Evolutionary conservation across 1,140 invertebrate species (phyloP), one percentile per base, ranked within the genome.

Genomic region (Zaprionus lachaisei): DNA sequence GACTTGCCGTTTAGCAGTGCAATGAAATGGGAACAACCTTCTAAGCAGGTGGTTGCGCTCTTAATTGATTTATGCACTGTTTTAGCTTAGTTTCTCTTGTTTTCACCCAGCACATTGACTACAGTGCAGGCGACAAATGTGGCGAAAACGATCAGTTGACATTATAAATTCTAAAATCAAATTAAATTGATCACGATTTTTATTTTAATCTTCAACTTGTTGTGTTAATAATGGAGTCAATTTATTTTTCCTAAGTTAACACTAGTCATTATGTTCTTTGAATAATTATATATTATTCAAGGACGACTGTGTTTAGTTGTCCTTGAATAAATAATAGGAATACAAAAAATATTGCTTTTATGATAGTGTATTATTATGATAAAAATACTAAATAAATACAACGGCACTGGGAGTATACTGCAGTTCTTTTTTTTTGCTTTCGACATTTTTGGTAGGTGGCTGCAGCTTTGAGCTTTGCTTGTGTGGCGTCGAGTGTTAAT

Each of bases 401-500:
- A 4, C 37, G 26, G 24, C 24, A 24, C 24, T 24, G 24, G 2
- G 12, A 14, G 12, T 15, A 14, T 38, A 7, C 5, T 15, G 1
- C 6, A 5, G 15, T n/a, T 15, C 4, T 24, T 15, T 9, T 17
- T 47, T 1, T 41, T 58, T 28, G 47, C 6, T 17, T 65, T 37
- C 5, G 62, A 80, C 38, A 47, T 37, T 62, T 69, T 64, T 56
- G 72, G 56, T 1, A 28, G 49, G 47, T 31, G 60, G 66, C 22
- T 9, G 28, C 14, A 22, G 31, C 22, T 61, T 34, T 2, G 34
- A 57, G 54, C 44, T 64, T 47, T 67, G 54, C 17, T 37, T 51
- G 11, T 38, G 5, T 24, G 6, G 58, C 26, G 22, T 38, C 24
- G 31, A 65, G 71, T 81, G 68, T 34, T 80, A 72, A 67, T 80